Base-by-base conservation (phyloP, 2,113 vertebrate genomes). In the Amazona guildingii region DNA sequence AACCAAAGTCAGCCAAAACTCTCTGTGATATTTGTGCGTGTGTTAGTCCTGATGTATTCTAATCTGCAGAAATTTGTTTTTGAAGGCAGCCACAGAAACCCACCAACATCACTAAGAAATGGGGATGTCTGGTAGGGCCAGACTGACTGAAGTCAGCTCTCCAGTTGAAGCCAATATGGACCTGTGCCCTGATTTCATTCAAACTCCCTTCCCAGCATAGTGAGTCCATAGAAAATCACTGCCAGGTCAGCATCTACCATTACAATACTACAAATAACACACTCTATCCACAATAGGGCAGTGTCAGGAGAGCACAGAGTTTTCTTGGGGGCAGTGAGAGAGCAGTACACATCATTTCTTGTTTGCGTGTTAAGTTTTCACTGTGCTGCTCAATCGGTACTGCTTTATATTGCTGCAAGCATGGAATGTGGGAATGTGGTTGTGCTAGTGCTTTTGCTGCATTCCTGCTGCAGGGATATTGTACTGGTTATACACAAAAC, bases 251-350 rank as follows among this genome's bases (percentile, higher is more conserved):
- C 25, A 74, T 23, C 63, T 52, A 4, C 9, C 25, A 0, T 4
- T 51, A 27, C 37, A 39, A 9, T 18, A 2, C 63, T 27, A 20
- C 13, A 74, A 43, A 35, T 41, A 48, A 6, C 41, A 3, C 4
- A 1, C 11, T 76, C 35, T 91, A 44, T 29, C 59, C 16, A 9
- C 0, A 0, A 10, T 4, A 11, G 0, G 0, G 76, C 4, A 2
- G 15, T 3, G 10, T 0, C 2, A 0, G 17, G 8, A 46, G n/a
- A 70, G 35, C 0, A 0, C 13, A 10, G 46, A 1, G 13, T 49
- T 81, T 81, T 31, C 18, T 3, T 17, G 57, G 49, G 67, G 55
- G 35, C 29, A 66, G 9, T 9, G 33, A 69, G 69, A 1, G 5
- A 43, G 13, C 49, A 61, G 15, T 3, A 17, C 6, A 21, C 5